phyloP scores from a whole-genome alignment of 2,797 vertebrate species.

The Percopsis omiscomaycus region DNA sequence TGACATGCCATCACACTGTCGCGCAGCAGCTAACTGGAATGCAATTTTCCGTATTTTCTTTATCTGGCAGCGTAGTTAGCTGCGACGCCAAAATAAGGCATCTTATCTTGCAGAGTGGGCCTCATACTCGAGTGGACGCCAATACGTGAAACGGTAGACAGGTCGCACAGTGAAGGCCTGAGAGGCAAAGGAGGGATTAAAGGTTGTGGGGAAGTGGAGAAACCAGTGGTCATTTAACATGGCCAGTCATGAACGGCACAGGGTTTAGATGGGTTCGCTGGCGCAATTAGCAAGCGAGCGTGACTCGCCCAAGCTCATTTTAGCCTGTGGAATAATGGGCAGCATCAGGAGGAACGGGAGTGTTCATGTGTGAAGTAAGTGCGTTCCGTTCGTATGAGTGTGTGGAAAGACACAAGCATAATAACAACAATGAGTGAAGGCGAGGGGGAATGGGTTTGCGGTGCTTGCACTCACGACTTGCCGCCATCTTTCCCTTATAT shows the following conservation, averaged over 20 bases:
- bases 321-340: slow-evolving; percentile 26
- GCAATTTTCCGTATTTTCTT: slow-evolving; percentile 5
- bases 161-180: slow-evolving; percentile 6
- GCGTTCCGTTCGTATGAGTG: slow-evolving; percentile 11
- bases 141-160: slow-evolving; percentile 6
- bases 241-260: slow-evolving; percentile 58
- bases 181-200: slow-evolving; percentile 31
- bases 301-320: slow-evolving; percentile 45
- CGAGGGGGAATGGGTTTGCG: slow-evolving; percentile 3
- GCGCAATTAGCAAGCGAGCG: slow-evolving; percentile 35
- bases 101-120: background rate
- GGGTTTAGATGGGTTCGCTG: slow-evolving; percentile 38
- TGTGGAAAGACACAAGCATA: background rate
- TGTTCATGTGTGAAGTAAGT: slow-evolving; percentile 33
- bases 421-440: background rate
- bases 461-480: slow-evolving; percentile 19
- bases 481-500: slow-evolving; percentile 5
- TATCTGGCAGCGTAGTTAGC: no score
- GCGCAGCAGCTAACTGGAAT: slow-evolving; percentile 1
- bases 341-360: slow-evolving; percentile 28
- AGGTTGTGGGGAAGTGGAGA: slow-evolving; percentile 17
- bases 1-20: slow-evolving; percentile 1
- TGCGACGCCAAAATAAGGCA: background rate
- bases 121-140: background rate
- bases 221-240: slow-evolving; percentile 50